Percentiles rank a stretch among this genome's conserved stretches.
phyloP scores from a whole-genome alignment of 2,797 vertebrate species.

The Pipistrellus kuhlii region DNA sequence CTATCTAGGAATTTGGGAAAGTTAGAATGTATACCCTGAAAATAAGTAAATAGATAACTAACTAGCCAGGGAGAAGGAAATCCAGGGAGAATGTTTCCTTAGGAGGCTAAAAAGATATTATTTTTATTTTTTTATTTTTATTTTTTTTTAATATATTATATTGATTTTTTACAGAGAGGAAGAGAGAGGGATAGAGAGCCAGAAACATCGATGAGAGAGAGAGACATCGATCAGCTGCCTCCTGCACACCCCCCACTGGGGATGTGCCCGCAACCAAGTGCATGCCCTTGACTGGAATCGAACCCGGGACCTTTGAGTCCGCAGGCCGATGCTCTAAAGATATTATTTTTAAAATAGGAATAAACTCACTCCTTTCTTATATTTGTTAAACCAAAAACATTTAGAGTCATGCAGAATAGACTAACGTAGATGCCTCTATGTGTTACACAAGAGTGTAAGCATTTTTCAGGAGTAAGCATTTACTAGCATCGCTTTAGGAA shows the following conservation, averaged over 20 bases:
- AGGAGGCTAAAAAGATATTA: constrained; percentile 43
- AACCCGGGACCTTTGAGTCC: too few relatives aligned
- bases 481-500: not conserved
- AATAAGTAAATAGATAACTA: constrained; percentile 44
- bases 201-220: too few relatives aligned
- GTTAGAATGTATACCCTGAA: not conserved
- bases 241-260: too few relatives aligned
- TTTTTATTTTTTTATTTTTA: constrained; percentile 62
- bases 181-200: too few relatives aligned
- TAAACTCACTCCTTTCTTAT: constrained; percentile 17
- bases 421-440: not conserved
- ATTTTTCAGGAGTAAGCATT: not conserved
- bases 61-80: not conserved
- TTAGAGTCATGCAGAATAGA: not conserved
- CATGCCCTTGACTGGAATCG: too few relatives aligned
- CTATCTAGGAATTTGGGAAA: constrained; percentile 28
- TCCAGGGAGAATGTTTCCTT: not conserved
- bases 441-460: not conserved
- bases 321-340: too few relatives aligned
- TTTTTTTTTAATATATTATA: too few relatives aligned
- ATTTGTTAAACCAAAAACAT: constrained; percentile 40
- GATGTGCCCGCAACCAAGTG: too few relatives aligned
- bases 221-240: too few relatives aligned
- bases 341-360: constrained; percentile 50
- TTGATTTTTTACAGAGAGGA: too few relatives aligned